Conservation (phyloP, 1,140 invertebrate genomes). For the Caenorhabditis brenneri region DNA sequence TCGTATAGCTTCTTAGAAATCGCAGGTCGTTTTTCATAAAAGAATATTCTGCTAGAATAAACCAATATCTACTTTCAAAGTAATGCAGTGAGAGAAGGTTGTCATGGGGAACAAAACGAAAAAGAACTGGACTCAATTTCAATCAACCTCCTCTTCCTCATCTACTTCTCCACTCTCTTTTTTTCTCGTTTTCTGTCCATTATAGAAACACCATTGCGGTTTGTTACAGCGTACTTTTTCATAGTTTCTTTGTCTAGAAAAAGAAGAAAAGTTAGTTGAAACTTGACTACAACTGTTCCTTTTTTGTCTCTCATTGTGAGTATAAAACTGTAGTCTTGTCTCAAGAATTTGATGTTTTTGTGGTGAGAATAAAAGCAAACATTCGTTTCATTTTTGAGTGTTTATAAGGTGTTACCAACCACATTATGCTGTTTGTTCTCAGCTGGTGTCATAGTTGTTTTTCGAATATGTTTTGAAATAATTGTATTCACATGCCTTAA, state of each 20-base stretch:
- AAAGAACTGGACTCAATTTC: background rate
- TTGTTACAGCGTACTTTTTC: slow-evolving; percentile 1
- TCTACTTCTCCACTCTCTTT: background rate
- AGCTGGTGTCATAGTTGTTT: too few relatives aligned
- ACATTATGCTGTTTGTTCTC: too few relatives aligned
- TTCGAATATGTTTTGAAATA: too few relatives aligned
- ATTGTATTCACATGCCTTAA: too few relatives aligned
- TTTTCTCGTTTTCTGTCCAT: background rate
- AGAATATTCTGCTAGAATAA: background rate
- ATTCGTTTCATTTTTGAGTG: too few relatives aligned
- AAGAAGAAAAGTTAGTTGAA: background rate
- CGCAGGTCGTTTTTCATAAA: background rate
- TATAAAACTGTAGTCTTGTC: background rate
- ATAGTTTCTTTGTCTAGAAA: slow-evolving; percentile 1
- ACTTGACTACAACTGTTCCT: slow-evolving; percentile 12
- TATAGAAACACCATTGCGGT: slow-evolving; percentile 16
- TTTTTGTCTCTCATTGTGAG: background rate
- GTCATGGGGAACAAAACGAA: background rate
- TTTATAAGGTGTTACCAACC: too few relatives aligned
- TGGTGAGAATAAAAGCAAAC: background rate
- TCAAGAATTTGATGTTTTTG: background rate
- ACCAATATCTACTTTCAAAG: background rate
- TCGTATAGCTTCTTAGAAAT: background rate
- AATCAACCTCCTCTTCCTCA: background rate
- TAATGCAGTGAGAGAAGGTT: background rate